These are phyloP conservation scores for Agonum fuliginosum DNA, from an alignment of 2,888 invertebrate species.

Conservation along the genomic window DNA sequence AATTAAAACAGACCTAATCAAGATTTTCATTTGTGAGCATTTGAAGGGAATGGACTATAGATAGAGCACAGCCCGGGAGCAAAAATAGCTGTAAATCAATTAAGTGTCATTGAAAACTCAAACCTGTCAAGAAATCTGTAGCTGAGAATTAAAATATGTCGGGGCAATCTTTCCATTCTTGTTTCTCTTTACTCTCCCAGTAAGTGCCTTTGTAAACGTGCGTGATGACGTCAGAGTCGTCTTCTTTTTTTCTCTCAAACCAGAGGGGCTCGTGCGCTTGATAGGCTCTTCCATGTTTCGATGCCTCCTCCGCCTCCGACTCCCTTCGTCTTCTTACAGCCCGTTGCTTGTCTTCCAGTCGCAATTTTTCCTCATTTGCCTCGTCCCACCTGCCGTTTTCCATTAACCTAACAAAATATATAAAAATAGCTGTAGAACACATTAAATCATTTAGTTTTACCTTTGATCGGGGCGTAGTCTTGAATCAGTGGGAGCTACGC, in stretches of 20 bases:
- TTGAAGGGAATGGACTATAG: not conserved
- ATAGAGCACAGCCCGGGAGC: no score
- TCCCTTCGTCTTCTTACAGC: constrained; percentile 85
- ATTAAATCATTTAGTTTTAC: not conserved
- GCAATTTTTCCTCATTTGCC: constrained; percentile 89
- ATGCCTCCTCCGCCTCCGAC: constrained; percentile 83
- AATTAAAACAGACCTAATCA: not conserved
- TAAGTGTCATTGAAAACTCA: no score
- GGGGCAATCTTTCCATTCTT: constrained; percentile 94
- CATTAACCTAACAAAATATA: constrained; percentile 79
- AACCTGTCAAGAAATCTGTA: no score
- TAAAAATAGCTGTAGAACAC: not conserved
- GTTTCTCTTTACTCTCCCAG: constrained; percentile 92
- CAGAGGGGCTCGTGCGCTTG: constrained; percentile 88
- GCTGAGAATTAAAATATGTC: constrained; percentile 84
- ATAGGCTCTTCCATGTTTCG: constrained; percentile 79
- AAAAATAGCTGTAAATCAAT: no score
- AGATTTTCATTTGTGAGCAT: not conserved
- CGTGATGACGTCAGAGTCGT: constrained; percentile 79
- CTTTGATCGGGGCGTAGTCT: constrained; percentile 96
- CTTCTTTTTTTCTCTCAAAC: constrained; percentile 91
- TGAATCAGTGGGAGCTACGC: constrained; percentile 96
- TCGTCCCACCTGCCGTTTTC: constrained; percentile 95
- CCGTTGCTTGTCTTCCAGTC: constrained; percentile 97
- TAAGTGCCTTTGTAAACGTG: constrained; percentile 92